Base-by-base conservation (phyloP, 2,888 invertebrate genomes). In the Suillia variegata region DNA sequence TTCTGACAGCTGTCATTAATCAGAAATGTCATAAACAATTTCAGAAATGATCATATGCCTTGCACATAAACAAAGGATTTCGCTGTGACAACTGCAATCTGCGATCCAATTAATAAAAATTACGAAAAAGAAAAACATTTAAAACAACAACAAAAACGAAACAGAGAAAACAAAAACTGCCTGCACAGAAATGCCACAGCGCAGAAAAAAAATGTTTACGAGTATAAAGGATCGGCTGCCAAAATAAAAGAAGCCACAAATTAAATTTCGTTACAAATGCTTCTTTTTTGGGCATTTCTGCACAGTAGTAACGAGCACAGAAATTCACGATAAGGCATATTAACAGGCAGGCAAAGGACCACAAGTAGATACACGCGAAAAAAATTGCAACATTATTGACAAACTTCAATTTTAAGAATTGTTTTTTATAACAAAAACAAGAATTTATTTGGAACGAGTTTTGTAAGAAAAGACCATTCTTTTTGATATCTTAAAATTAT, bases 11-110 rank as follows among this genome's bases (percentile, higher is more conserved):
- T 45, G 45, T 20, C 45, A 45, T 45, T 18, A 45, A 45, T 45
- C 5, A 45, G 45, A 45, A 45, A 45, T 45, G 45, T 45, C 45
- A 45, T 18, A 45, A 45, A 45, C 45, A 45, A 45, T 45, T 45
- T 45, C 45, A 17, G 45, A 45, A 45, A 45, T 45, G 45, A 45
- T 45, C 45, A 17, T 45, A 20, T n/a, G 4, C 18, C 18, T 4
- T 6, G 26, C 38, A 13, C 8, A 45, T 45, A 45, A 45, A 45
- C 45, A 45, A 45, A 18, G 45, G n/a, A 38, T n/a, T 45, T 17
- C 18, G 38, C 13, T 45, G 45, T 45, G 45, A 45, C 45, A 45
- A 45, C 45, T 45, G 45, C 45, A 20, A 38, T 17, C 45, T 4
- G 45, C 13, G 45, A n/a, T 3, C 45, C 45, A 45, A 45, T 45